Evolutionary conservation across 2,797 vertebrate genomes (phyloP).

Genomic region (Ispidina lecontei): DNA sequence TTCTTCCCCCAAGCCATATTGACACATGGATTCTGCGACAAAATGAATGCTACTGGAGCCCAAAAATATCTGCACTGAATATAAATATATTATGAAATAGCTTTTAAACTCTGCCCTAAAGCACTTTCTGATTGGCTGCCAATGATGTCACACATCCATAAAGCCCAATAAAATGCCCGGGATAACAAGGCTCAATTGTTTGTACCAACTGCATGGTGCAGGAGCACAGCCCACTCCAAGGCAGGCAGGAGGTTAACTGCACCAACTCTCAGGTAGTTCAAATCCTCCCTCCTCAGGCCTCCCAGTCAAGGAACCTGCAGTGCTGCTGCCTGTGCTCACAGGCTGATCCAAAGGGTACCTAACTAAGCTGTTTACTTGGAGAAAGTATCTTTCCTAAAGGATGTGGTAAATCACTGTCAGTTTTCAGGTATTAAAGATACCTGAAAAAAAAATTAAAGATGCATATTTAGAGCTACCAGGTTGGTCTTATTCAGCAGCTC

Average conservation of each 20-base stretch:
- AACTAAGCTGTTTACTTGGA: not conserved
- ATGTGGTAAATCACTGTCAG: not conserved
- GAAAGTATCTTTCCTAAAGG: not conserved
- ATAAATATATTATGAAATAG: conserved; percentile 50
- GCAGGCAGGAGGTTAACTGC: not conserved
- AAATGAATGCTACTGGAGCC: not conserved
- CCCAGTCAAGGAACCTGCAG: not conserved
- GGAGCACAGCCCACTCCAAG: not conserved
- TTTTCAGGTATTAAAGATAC: not conserved
- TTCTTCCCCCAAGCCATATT: not conserved
- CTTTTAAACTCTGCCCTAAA: not conserved
- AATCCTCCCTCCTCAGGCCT: not conserved
- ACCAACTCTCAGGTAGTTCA: not conserved
- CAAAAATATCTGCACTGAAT: conserved; percentile 53
- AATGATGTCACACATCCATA: conserved; percentile 10
- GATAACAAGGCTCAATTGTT: not conserved
- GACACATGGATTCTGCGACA: not conserved
- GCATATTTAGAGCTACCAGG: not conserved
- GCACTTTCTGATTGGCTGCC: not conserved
- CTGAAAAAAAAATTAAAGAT: too few relatives aligned
- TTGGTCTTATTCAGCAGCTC: not conserved
- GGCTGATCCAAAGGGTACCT: not conserved
- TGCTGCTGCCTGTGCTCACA: not conserved
- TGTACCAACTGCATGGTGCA: rapidly evolving
- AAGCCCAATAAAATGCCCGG: not conserved